Percentiles rank a stretch among this genome's conserved stretches.
Conservation (phyloP, 2,888 invertebrate species). For the Apeira syringaria region DNA sequence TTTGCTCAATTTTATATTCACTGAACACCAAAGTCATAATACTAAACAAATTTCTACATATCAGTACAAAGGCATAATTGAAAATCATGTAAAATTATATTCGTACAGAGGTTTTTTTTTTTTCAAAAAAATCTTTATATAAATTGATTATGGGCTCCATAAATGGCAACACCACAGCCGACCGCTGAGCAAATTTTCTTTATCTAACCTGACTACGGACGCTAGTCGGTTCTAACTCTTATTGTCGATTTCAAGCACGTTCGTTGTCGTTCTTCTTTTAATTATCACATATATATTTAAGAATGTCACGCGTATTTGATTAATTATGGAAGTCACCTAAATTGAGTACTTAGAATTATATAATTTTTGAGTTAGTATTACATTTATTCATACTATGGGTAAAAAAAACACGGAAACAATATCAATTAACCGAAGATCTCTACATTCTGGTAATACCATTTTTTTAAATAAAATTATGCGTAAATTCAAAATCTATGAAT, state of each 20-base stretch:
- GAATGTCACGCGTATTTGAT: constrained; percentile 30
- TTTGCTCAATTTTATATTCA: constrained; percentile 82
- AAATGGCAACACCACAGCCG: not conserved
- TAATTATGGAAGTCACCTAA: constrained; percentile 12
- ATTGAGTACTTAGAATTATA: constrained; percentile 9
- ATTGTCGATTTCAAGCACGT: constrained; percentile 28
- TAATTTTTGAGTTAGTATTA: not conserved
- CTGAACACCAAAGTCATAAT: constrained; percentile 82
- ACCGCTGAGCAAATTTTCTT: constrained; percentile 7
- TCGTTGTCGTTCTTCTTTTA: constrained; percentile 6
- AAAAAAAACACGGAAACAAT: no score
- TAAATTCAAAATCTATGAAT: no score
- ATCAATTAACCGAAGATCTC: no score
- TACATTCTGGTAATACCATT: no score
- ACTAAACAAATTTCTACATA: constrained; percentile 65
- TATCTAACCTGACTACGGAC: constrained; percentile 22
- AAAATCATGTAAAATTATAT: constrained; percentile 22
- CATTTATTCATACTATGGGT: no score
- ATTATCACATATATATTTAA: not conserved
- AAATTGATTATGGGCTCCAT: not conserved
- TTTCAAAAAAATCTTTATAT: not conserved
- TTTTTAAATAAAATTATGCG: no score
- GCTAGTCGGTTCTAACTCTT: constrained; percentile 62
- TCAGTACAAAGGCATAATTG: constrained; percentile 80
- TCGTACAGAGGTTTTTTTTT: constrained; percentile 7